phyloP scores from a whole-genome alignment of 1,140 invertebrate genomes.

The Bombus waltoni region DNA sequence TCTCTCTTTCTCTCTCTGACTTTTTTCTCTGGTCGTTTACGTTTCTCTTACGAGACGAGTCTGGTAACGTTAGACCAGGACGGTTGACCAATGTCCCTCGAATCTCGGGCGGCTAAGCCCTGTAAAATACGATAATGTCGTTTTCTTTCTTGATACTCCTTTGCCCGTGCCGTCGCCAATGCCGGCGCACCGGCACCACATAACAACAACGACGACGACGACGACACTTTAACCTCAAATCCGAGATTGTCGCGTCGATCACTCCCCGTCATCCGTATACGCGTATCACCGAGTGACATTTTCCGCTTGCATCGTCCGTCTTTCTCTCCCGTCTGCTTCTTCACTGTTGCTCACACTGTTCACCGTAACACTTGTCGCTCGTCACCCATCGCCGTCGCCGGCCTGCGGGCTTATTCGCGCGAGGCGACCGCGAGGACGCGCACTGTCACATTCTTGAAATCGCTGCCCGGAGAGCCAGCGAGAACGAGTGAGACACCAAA shows the following conservation, averaged over 20 bases:
- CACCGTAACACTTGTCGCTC: constrained; percentile 55
- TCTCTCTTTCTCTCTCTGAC: too few species aligned
- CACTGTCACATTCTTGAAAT: constrained; percentile 74
- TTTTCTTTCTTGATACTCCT: constrained; percentile 48
- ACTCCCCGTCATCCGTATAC: constrained; percentile 70
- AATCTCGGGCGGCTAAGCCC: background rate
- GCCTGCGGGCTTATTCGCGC: constrained; percentile 48
- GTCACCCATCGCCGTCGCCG: constrained; percentile 57
- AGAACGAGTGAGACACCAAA: constrained; percentile 26
- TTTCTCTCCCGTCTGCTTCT: constrained; percentile 45
- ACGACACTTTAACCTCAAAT: constrained; percentile 62
- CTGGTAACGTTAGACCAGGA: background rate
- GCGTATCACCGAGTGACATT: constrained; percentile 75
- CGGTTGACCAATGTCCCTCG: constrained; percentile 15
- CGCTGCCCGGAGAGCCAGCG: constrained; percentile 45
- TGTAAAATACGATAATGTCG: constrained; percentile 35
- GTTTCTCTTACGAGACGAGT: constrained; percentile 10
- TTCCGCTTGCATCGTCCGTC: constrained; percentile 68
- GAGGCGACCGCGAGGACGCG: constrained; percentile 65
- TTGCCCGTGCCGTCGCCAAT: constrained; percentile 61
- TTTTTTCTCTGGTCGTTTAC: background rate
- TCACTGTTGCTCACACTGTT: constrained; percentile 36
- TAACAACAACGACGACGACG: constrained; percentile 53
- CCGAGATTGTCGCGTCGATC: constrained; percentile 66
- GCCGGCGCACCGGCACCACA: constrained; percentile 69